These are phyloP conservation scores for Drosophila tristis DNA, from an alignment of 1,140 invertebrate species.

Conservation along the genomic window DNA sequence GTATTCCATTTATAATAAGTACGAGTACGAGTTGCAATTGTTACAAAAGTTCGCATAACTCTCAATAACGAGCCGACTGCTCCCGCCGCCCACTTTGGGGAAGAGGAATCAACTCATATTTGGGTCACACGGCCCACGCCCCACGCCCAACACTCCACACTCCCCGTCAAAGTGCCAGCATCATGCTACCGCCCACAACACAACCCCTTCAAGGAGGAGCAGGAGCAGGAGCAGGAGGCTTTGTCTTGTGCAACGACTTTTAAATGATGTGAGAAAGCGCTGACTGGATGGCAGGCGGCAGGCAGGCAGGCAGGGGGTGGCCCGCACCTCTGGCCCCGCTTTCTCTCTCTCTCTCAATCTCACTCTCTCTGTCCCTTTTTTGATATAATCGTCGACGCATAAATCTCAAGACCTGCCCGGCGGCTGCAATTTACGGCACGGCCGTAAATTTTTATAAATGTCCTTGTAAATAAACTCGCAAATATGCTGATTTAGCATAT, in stretches of 20 bases:
- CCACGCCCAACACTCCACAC: too few species aligned
- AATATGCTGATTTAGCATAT: conserved; percentile 83
- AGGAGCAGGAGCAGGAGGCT: conserved; percentile 9
- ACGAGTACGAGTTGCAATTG: too few species aligned
- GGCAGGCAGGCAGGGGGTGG: neutral
- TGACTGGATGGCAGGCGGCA: conserved; percentile 12
- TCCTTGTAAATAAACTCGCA: conserved; percentile 83
- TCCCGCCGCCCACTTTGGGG: too few species aligned
- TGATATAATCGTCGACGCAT: conserved; percentile 74
- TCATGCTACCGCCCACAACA: too few species aligned
- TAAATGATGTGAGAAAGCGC: conserved; percentile 65
- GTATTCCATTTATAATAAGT: too few species aligned
- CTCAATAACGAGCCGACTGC: too few species aligned
- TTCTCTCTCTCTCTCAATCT: neutral
- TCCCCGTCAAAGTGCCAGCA: too few species aligned
- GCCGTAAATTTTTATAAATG: conserved; percentile 83
- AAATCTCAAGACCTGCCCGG: conserved; percentile 80
- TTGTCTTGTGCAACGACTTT: conserved; percentile 57
- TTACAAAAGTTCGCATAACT: too few species aligned
- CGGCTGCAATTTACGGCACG: conserved; percentile 77
- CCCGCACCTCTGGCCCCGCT: conserved; percentile 14
- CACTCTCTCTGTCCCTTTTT: conserved; percentile 1
- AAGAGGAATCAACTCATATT: too few species aligned
- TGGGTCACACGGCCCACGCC: too few species aligned
- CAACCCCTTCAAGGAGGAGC: conserved; percentile 16